These are phyloP conservation scores for Typhlichthys subterraneus DNA, from an alignment of 2,797 vertebrate species.

Conservation along the genomic window DNA sequence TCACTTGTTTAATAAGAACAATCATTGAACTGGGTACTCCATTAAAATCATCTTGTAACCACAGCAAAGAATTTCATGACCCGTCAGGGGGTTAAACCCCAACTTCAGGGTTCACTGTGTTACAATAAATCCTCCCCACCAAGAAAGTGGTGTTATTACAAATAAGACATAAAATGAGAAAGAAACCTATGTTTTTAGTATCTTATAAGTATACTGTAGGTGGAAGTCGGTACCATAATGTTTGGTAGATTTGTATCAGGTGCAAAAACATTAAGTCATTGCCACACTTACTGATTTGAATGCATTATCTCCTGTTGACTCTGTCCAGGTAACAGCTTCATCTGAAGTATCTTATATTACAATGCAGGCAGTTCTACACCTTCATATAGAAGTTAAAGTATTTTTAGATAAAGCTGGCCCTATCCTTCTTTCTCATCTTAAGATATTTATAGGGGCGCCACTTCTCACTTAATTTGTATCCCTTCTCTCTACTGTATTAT, in stretches of 20 bases:
- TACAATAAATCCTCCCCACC: too few species aligned
- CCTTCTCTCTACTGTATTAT: conserved; percentile 3
- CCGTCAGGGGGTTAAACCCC: too few species aligned
- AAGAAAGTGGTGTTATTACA: too few species aligned
- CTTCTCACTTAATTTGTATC: conserved; percentile 7
- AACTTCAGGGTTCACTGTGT: too few species aligned
- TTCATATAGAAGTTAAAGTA: conserved; percentile 3
- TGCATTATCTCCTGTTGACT: conserved; percentile 18
- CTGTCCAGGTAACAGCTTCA: conserved; percentile 8
- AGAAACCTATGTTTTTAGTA: too few species aligned
- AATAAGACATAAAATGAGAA: too few species aligned
- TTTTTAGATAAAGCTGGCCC: neutral
- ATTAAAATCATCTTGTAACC: too few species aligned
- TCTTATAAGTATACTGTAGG: too few species aligned
- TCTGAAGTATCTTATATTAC: conserved; percentile 20
- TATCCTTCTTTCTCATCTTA: conserved; percentile 10
- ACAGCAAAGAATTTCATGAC: too few species aligned
- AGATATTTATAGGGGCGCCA: conserved; percentile 12
- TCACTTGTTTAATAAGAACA: too few species aligned
- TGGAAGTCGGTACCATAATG: too few species aligned
- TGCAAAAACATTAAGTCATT: neutral
- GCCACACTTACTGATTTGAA: conserved; percentile 6
- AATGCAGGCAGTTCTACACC: conserved; percentile 12
- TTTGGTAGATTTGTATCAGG: conserved; percentile 4
- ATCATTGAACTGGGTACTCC: too few species aligned